phyloP scores from a whole-genome alignment of 2,797 vertebrate species.

The Hydrolagus colliei region DNA sequence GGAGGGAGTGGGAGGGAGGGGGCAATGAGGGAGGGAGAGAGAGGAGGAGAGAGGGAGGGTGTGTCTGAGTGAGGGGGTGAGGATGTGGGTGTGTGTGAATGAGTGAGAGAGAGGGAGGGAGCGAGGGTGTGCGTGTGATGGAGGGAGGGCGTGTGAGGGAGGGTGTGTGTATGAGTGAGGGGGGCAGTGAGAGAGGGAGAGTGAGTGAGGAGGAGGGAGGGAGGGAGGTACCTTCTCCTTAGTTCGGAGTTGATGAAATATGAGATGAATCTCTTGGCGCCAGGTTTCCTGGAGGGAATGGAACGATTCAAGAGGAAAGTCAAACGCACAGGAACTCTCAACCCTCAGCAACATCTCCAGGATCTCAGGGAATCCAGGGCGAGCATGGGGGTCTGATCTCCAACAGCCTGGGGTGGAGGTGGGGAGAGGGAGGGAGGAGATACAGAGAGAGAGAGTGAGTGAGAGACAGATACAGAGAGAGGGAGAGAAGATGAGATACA shows the following conservation, averaged over 20 bases:
- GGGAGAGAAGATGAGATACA: too few relatives aligned
- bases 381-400: constrained; percentile 71
- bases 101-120: too few relatives aligned
- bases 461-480: too few relatives aligned
- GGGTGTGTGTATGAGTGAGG: too few relatives aligned
- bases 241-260: constrained; percentile 82
- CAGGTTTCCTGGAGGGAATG: constrained; percentile 87
- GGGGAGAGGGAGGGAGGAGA: too few relatives aligned
- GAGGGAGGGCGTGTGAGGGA: too few relatives aligned
- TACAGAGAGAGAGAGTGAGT: too few relatives aligned
- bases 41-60: not conserved
- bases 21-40: not conserved
- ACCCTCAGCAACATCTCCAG: constrained; percentile 66
- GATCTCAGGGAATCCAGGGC: constrained; percentile 72
- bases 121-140: too few relatives aligned
- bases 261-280: constrained; percentile 82
- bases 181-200: too few relatives aligned
- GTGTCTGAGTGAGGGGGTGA: too few relatives aligned
- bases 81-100: too few relatives aligned
- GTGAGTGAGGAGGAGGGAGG: too few relatives aligned
- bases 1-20: not conserved
- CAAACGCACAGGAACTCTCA: constrained; percentile 80
- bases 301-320: constrained; percentile 86
- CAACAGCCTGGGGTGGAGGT: constrained; percentile 65
- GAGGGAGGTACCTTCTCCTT: constrained; percentile 73